phyloP scores from a whole-genome alignment of 2,113 vertebrate species.

The Hippolais icterina region DNA sequence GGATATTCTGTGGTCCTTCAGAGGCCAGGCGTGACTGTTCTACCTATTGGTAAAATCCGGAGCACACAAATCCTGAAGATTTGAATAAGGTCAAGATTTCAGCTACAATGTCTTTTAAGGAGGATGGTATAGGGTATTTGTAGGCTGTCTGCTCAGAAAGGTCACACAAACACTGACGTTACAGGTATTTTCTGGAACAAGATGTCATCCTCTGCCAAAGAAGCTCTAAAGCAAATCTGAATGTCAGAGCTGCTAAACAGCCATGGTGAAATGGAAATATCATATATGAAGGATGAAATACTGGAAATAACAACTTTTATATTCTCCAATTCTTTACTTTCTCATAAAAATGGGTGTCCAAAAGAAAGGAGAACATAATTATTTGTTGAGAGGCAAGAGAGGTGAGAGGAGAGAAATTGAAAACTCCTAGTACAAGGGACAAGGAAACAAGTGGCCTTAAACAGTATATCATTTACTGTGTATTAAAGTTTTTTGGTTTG shows the following conservation, averaged over 20 bases:
- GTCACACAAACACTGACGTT: background rate
- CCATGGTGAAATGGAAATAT: background rate
- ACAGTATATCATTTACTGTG: background rate
- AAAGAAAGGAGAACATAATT: background rate
- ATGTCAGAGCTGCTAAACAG: background rate
- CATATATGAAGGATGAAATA: background rate
- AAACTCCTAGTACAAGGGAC: background rate
- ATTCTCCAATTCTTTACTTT: background rate
- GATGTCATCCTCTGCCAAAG: background rate
- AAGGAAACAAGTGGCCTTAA: background rate
- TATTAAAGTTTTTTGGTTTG: background rate
- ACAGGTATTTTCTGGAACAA: background rate
- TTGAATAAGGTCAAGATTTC: background rate
- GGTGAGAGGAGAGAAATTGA: background rate
- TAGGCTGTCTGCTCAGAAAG: background rate
- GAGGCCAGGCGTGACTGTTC: background rate
- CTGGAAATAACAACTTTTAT: background rate
- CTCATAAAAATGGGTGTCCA: background rate
- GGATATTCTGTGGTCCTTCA: background rate
- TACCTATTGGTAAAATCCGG: background rate
- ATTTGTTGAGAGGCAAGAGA: background rate
- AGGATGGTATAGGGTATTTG: rapidly evolving
- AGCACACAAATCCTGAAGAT: background rate
- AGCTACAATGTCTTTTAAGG: background rate
- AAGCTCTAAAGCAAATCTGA: background rate